Evolutionary conservation across 2,113 vertebrate genomes (phyloP).

Genomic region (Upupa epops): DNA sequence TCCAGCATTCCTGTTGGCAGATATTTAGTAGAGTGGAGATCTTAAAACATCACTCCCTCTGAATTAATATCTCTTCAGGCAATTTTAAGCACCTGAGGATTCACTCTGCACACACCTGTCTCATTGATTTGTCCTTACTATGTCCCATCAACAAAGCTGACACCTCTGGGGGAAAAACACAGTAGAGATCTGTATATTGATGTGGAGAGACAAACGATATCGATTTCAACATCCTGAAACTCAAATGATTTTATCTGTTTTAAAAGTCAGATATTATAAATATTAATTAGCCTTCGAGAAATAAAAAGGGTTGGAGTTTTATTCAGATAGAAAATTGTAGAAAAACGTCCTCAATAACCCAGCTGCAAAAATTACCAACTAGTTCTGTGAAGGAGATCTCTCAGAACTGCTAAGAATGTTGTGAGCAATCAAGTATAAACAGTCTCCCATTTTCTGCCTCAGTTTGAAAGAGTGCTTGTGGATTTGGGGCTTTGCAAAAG

Average conservation of each 20-base stretch:
- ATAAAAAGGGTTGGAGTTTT: neutral
- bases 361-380: neutral
- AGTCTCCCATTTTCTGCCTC: neutral
- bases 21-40: constrained; percentile 10
- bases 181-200: neutral
- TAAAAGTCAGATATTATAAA: neutral
- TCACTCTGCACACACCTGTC: constrained; percentile 39
- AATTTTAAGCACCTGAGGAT: constrained; percentile 41
- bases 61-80: constrained; percentile 44
- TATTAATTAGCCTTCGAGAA: neutral
- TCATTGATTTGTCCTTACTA: constrained; percentile 53
- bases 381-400: neutral
- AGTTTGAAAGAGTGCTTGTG: neutral
- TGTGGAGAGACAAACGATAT: neutral
- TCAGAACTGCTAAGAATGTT: neutral
- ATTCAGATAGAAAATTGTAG: neutral
- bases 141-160: neutral
- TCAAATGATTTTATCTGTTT: neutral
- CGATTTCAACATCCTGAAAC: neutral
- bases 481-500: neutral
- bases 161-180: neutral
- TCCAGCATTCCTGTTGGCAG: constrained; percentile 6
- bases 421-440: neutral
- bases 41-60: constrained; percentile 10
- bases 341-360: neutral